A percentile compares a stretch with the other conserved stretches of the same genome.
These are phyloP conservation scores for Pluvialis apricaria DNA, from an alignment of 2,113 vertebrate species.

Conservation along the genomic window DNA sequence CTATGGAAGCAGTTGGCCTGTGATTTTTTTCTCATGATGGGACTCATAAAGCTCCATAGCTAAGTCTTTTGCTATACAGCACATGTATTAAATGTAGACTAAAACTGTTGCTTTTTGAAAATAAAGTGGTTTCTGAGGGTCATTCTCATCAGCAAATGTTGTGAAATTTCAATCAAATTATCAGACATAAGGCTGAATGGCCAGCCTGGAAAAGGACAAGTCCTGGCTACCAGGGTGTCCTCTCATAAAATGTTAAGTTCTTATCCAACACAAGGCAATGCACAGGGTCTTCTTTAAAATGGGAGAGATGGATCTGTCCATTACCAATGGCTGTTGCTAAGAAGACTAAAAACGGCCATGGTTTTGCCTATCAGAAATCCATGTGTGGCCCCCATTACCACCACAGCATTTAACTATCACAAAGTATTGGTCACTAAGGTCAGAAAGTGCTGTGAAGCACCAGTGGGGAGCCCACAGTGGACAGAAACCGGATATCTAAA, in stretches of 20 bases:
- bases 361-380: neutral
- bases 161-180: neutral
- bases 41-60: neutral
- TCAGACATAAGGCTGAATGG: neutral
- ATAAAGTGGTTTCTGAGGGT: neutral
- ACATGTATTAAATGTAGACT: neutral
- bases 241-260: neutral
- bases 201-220: neutral
- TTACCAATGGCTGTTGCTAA: neutral
- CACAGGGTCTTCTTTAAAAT: neutral
- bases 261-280: neutral
- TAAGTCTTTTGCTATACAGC: neutral
- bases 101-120: neutral
- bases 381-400: neutral
- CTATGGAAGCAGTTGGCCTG: neutral
- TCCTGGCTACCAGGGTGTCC: neutral
- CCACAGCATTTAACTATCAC: neutral
- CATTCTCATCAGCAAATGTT: neutral
- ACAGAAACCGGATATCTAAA: neutral
- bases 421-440: neutral
- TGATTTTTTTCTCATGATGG: neutral
- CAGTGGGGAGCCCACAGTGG: neutral
- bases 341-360: neutral
- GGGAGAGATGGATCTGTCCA: neutral
- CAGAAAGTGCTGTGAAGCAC: neutral